Evolutionary conservation across 1,140 invertebrate genomes (phyloP).

Genomic region (Pogonognathellus flavescens): DNA sequence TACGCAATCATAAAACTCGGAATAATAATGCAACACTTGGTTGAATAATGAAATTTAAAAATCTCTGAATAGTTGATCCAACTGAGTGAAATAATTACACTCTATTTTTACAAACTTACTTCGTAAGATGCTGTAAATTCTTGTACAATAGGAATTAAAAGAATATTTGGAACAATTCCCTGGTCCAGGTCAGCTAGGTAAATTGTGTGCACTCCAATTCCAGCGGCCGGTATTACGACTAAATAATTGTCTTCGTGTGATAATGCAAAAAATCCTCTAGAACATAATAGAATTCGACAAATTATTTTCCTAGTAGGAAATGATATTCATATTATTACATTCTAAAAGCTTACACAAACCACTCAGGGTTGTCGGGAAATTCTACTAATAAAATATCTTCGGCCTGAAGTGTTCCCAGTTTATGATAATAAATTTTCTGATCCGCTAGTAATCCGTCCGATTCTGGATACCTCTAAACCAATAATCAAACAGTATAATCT

Average conservation of each 20-base stretch:
- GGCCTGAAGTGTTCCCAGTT: neutral
- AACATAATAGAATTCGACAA: neutral
- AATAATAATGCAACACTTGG: no score
- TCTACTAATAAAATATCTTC: slow-evolving; percentile 12
- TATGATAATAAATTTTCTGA: slow-evolving; percentile 2
- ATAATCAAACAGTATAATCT: no score
- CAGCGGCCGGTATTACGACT: neutral
- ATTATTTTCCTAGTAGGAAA: no score
- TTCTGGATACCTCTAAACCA: neutral
- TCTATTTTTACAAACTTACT: slow-evolving; percentile 12
- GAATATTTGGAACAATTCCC: neutral
- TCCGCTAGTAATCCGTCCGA: neutral
- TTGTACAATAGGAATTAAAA: neutral
- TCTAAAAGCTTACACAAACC: neutral
- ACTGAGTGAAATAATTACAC: no score
- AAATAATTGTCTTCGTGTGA: neutral
- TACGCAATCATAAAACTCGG: no score
- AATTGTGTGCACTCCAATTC: slow-evolving; percentile 4
- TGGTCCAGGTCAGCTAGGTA: neutral
- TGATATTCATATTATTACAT: no score
- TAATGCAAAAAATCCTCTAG: neutral
- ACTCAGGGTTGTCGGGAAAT: neutral
- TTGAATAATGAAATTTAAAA: no score
- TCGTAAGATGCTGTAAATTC: slow-evolving; percentile 7
- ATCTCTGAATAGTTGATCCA: no score